phyloP scores from a whole-genome alignment of 2,888 invertebrate genomes.

The Blomia tropicalis region DNA sequence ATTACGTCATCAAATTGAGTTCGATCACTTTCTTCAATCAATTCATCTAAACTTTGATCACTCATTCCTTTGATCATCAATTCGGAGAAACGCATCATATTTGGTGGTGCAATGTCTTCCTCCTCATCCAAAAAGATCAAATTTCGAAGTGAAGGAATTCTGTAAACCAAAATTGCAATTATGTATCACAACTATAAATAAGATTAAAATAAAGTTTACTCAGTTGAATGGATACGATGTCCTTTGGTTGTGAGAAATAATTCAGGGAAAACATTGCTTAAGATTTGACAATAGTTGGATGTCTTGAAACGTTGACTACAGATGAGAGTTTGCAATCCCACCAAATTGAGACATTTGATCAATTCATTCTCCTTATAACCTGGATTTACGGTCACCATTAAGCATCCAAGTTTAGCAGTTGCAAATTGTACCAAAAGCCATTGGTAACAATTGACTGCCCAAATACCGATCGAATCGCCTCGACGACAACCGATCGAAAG shows the following conservation, averaged over 20 bases:
- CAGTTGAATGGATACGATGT: slow-evolving; percentile 34
- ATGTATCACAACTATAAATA: not conserved
- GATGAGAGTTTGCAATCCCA: slow-evolving; percentile 50
- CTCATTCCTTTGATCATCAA: not conserved
- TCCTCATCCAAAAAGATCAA: slow-evolving; percentile 29
- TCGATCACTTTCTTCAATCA: not conserved
- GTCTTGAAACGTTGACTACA: slow-evolving; percentile 47
- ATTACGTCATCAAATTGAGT: slow-evolving; percentile 47
- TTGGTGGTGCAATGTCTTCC: slow-evolving; percentile 38
- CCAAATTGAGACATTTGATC: slow-evolving; percentile 48
- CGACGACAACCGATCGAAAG: slow-evolving; percentile 48
- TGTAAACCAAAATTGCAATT: slow-evolving; percentile 11
- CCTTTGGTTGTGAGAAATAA: slow-evolving; percentile 30
- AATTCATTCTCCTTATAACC: slow-evolving; percentile 53
- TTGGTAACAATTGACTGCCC: slow-evolving; percentile 58
- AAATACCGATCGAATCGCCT: slow-evolving; percentile 60
- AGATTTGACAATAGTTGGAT: slow-evolving; percentile 50
- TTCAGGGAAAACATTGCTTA: slow-evolving; percentile 47
- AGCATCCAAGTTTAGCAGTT: slow-evolving; percentile 52
- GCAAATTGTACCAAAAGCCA: slow-evolving; percentile 59
- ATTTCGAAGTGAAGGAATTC: slow-evolving; percentile 19
- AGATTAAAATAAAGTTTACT: slow-evolving; percentile 16
- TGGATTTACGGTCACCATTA: slow-evolving; percentile 56
- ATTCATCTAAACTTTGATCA: not conserved
- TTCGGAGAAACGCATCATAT: slow-evolving; percentile 8